Evolutionary conservation across 2,113 vertebrate genomes (phyloP).

Genomic region (Elachura formosa): DNA sequence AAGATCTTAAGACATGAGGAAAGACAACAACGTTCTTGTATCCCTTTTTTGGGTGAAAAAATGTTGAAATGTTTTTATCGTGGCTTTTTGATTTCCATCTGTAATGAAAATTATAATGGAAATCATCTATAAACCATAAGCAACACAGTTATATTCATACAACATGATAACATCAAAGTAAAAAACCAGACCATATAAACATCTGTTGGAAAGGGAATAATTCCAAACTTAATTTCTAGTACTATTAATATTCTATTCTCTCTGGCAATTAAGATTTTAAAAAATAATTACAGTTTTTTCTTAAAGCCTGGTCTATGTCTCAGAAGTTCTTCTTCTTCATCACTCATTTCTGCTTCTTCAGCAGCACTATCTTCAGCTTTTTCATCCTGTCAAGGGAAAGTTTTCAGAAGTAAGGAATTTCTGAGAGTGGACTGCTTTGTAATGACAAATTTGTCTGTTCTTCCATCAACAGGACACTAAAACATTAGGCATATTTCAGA

Average conservation of each 20-base stretch:
- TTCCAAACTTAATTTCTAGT: neutral
- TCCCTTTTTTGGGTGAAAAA: neutral
- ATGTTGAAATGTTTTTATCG: neutral
- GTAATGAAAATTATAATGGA: neutral
- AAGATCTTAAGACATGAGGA: neutral
- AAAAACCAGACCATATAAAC: neutral
- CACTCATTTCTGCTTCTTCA: conserved; percentile 26
- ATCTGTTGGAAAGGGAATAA: neutral
- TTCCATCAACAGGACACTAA: neutral
- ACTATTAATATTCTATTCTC: neutral
- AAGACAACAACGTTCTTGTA: neutral
- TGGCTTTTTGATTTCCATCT: neutral
- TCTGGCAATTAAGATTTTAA: neutral
- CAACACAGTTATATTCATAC: neutral
- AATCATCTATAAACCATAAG: neutral
- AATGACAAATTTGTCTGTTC: neutral
- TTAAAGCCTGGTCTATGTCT: conserved; percentile 53
- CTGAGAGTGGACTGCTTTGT: neutral
- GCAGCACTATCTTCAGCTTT: conserved; percentile 40
- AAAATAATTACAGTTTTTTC: conserved; percentile 82
- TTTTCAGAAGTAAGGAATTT: neutral
- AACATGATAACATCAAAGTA: neutral
- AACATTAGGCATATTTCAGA: neutral
- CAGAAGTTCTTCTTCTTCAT: conserved; percentile 80
- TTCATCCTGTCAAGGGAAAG: conserved; percentile 46